Evolutionary conservation across 1,140 invertebrate genomes (phyloP).

Genomic region (Centruroides vittatus): DNA sequence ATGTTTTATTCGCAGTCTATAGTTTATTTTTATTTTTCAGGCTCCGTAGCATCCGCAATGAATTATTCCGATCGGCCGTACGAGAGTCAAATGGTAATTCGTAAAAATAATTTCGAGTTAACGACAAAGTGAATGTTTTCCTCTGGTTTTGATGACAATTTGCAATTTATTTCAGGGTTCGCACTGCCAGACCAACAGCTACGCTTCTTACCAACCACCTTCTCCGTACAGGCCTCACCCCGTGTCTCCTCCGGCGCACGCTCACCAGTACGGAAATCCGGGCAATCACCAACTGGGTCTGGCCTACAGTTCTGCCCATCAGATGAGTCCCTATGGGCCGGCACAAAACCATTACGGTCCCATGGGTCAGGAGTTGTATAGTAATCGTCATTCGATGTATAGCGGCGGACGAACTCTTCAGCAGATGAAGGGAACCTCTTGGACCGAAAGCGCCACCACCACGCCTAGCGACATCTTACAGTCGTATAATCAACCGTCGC

Average conservation of each 20-base stretch:
- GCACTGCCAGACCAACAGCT: conserved; percentile 14
- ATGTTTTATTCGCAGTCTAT: no score
- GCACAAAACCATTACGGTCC: conserved; percentile 1
- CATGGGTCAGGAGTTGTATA: conserved; percentile 5
- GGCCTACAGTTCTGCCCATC: conserved; percentile 6
- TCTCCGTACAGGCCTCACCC: conserved; percentile 16
- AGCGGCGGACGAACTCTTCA: conserved; percentile 8
- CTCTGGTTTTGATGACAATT: not conserved
- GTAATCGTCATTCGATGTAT: conserved; percentile 10
- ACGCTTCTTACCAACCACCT: conserved; percentile 15
- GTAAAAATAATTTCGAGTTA: not conserved
- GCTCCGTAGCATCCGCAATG: conserved; percentile 16
- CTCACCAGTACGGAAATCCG: conserved; percentile 11
- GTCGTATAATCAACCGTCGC: conserved; percentile 10
- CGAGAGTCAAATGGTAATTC: conserved; percentile 16
- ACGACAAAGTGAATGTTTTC: not conserved
- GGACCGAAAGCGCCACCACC: conserved; percentile 4
- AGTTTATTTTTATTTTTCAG: conserved; percentile 5
- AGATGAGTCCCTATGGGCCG: conserved; percentile 8
- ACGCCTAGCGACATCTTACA: conserved; percentile 10
- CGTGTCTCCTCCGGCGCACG: conserved; percentile 14
- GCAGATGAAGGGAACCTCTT: conserved; percentile 9
- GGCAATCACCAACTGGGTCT: conserved; percentile 10
- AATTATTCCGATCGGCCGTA: conserved; percentile 16
- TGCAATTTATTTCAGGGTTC: conserved; percentile 7